Conservation (phyloP, 2,113 vertebrate species). For the Columbina picui region DNA sequence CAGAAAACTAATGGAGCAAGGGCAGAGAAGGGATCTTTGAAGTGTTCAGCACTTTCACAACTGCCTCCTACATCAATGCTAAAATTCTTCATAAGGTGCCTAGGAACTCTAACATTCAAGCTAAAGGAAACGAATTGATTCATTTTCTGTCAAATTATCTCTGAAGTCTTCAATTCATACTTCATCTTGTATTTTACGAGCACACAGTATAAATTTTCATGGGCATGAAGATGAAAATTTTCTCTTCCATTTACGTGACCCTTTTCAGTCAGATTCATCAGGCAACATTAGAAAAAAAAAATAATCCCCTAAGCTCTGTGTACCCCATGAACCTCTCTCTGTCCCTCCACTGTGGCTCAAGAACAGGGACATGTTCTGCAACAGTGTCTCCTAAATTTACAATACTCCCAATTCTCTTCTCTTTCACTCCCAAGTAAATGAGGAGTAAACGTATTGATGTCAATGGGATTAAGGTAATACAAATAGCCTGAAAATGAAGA, state of each 20-base stretch:
- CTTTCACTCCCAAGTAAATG: constrained; percentile 9
- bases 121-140: background rate
- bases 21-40: background rate
- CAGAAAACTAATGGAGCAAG: background rate
- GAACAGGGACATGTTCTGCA: background rate
- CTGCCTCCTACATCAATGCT: background rate
- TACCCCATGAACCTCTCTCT: background rate
- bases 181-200: background rate
- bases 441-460: constrained; percentile 31
- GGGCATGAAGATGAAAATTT: background rate
- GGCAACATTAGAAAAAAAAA: background rate
- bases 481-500: constrained; percentile 15
- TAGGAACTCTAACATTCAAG: background rate
- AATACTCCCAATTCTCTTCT: background rate
- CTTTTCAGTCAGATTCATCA: constrained; percentile 19
- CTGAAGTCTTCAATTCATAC: background rate
- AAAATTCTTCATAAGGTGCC: background rate
- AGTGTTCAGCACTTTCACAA: background rate
- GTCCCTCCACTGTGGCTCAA: background rate
- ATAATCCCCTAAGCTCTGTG: background rate
- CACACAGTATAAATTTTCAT: background rate
- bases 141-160: background rate
- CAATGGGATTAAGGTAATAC: constrained; percentile 31
- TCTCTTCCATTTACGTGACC: background rate
- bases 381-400: background rate